Evolutionary conservation across 2,797 vertebrate genomes (phyloP).

Genomic region (Atherinosoma microstoma): DNA sequence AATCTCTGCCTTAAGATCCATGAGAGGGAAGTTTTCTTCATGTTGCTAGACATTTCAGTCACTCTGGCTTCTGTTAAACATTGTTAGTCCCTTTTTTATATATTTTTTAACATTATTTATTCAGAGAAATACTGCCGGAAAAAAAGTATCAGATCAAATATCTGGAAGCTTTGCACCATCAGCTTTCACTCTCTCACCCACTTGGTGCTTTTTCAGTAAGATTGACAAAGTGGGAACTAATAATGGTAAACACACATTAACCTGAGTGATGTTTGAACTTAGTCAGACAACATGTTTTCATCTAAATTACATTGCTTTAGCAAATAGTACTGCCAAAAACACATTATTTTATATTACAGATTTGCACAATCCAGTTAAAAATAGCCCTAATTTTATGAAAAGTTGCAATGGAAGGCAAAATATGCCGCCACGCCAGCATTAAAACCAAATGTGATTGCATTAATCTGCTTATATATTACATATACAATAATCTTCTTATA

Average conservation of each 20-base stretch:
- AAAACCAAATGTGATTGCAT: slow-evolving; percentile 4
- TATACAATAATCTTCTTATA: slow-evolving; percentile 20
- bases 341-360: background rate
- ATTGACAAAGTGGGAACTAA: no score
- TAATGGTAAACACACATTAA: no score
- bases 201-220: no score
- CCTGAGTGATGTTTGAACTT: no score
- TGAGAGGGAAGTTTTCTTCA: background rate
- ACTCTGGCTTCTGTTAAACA: background rate
- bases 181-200: no score
- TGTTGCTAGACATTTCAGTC: background rate
- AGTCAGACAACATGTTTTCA: no score
- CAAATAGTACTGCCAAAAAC: background rate
- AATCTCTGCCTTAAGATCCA: slow-evolving; percentile 4
- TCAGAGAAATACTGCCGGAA: background rate
- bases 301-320: no score
- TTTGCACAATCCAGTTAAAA: background rate
- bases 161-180: no score
- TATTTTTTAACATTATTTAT: background rate
- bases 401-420: background rate
- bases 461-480: slow-evolving; percentile 12
- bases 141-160: background rate
- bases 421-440: background rate
- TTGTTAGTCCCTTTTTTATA: no score
- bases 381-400: background rate